A percentile compares a stretch with the other conserved stretches of the same genome.
These are phyloP conservation scores for Pterobdella sp. DNA, from an alignment of 2,888 invertebrate species.

Conservation along the genomic window DNA sequence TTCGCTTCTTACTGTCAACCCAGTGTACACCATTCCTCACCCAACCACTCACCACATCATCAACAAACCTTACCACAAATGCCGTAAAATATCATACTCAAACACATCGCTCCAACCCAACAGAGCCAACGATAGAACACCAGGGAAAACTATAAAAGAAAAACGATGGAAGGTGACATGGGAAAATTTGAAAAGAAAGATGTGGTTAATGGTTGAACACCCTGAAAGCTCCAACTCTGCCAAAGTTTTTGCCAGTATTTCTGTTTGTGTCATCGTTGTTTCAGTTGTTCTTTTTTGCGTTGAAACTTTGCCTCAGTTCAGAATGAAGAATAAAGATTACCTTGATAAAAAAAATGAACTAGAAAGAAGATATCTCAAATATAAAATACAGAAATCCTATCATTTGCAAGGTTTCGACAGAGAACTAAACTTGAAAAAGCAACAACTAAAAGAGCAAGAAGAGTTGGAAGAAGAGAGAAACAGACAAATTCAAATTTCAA, in stretches of 20 bases:
- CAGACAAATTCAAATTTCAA: conserved; percentile 35
- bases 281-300: conserved; percentile 54
- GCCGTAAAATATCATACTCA: neutral
- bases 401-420: neutral
- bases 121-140: neutral
- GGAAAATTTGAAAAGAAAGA: conserved; percentile 22
- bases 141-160: conserved; percentile 7
- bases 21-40: neutral
- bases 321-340: conserved; percentile 35
- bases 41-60: neutral
- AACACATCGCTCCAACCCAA: neutral
- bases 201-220: conserved; percentile 53
- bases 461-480: conserved; percentile 36
- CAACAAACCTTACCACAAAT: neutral
- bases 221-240: conserved; percentile 51
- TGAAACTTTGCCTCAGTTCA: conserved; percentile 53
- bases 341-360: neutral
- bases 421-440: neutral
- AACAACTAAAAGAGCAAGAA: neutral
- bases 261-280: conserved; percentile 51
- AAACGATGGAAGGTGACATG: conserved; percentile 3
- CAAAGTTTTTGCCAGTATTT: conserved; percentile 50
- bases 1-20: neutral
- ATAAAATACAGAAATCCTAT: neutral
- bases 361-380: neutral